Evolutionary conservation across 2,113 vertebrate genomes (phyloP).

Genomic region (Patagioenas fasciata): DNA sequence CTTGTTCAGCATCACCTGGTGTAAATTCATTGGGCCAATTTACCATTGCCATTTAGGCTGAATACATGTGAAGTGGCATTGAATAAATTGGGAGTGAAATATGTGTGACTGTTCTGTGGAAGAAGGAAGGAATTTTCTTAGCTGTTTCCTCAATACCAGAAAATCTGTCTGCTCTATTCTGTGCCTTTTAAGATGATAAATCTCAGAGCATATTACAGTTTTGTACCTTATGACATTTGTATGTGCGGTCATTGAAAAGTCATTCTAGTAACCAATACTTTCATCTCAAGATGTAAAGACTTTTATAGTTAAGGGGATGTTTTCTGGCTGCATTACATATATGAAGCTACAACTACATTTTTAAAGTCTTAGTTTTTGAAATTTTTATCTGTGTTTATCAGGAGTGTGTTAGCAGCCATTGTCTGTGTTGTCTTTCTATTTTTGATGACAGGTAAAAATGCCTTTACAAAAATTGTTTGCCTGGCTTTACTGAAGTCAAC

Average conservation of each 20-base stretch:
- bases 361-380: not conserved
- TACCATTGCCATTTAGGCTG: not conserved
- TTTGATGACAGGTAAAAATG: not conserved
- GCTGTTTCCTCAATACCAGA: not conserved
- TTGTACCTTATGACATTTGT: not conserved
- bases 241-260: not conserved
- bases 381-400: not conserved
- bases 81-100: not conserved
- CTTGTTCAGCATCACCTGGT: not conserved
- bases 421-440: not conserved
- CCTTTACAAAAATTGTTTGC: not conserved
- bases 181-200: not conserved
- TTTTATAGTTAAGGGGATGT: not conserved
- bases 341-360: not conserved
- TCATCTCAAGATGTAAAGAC: not conserved
- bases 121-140: not conserved
- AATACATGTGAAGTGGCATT: not conserved
- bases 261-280: not conserved
- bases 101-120: not conserved
- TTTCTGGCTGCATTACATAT: not conserved
- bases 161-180: not conserved
- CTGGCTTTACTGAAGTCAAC: not conserved
- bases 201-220: fast-evolving
- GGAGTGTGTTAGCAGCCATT: not conserved
- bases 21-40: not conserved